These are phyloP conservation scores for Drosophila hydei DNA, from an alignment of 1,140 invertebrate species.

Conservation along the genomic window DNA sequence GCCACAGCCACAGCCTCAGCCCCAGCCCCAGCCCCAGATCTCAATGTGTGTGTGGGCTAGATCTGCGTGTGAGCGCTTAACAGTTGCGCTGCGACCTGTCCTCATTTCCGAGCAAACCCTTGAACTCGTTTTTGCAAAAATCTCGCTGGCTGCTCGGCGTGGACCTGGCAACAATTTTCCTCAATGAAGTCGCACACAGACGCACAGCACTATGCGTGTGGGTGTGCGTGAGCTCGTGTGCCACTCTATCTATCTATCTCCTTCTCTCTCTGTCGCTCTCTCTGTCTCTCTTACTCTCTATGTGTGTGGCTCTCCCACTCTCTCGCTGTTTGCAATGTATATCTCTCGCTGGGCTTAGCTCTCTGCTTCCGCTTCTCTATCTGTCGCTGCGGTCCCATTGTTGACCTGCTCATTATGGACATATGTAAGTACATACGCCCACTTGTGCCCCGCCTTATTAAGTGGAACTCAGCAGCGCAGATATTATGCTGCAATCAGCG, in stretches of 20 bases:
- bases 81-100: conserved; percentile 20
- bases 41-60: conserved; percentile 30
- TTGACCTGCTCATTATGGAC: conserved; percentile 60
- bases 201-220: conserved; percentile 19
- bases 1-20: conserved; percentile 43
- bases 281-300: neutral
- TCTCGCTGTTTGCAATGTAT: conserved; percentile 1
- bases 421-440: conserved; percentile 45
- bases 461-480: conserved; percentile 54
- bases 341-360: neutral
- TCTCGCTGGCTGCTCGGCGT: conserved; percentile 30
- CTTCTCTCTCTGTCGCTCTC: neutral
- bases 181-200: conserved; percentile 77
- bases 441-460: conserved; percentile 56
- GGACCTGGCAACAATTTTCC: conserved; percentile 66
- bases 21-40: conserved; percentile 41
- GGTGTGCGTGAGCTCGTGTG: conserved; percentile 6
- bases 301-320: neutral
- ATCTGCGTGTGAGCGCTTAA: conserved; percentile 8
- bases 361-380: conserved; percentile 24
- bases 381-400: conserved; percentile 50
- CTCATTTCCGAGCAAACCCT: conserved; percentile 72
- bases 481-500: conserved; percentile 71
- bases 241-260: conserved; percentile 8
- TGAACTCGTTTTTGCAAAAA: conserved; percentile 71